phyloP scores from a whole-genome alignment of 2,888 invertebrate species.

The Dastarcus helophoroides region DNA sequence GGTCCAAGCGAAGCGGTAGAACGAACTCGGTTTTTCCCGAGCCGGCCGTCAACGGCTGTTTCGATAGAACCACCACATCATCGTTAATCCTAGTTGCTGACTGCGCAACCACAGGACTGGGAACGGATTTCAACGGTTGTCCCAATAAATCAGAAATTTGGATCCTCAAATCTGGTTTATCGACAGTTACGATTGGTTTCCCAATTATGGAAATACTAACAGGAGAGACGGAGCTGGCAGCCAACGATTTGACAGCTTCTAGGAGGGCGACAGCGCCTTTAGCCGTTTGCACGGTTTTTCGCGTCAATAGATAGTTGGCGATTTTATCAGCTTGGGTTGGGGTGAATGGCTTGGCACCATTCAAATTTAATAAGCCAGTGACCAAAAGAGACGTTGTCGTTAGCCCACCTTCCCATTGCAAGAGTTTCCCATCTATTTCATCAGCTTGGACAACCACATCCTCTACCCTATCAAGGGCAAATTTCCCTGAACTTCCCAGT shows the following conservation, averaged over 20 bases:
- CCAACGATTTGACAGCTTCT: conserved; percentile 55
- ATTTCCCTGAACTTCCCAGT: conserved; percentile 51
- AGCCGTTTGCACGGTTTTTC: conserved; percentile 77
- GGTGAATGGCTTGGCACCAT: conserved; percentile 57
- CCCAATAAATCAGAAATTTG: conserved; percentile 67
- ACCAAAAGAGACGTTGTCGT: conserved; percentile 60
- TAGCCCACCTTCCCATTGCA: conserved; percentile 88
- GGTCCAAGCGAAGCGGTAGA: conserved; percentile 69
- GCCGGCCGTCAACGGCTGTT: conserved; percentile 44
- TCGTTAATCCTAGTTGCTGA: conserved; percentile 61
- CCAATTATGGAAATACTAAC: conserved; percentile 73
- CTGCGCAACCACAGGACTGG: conserved; percentile 60
- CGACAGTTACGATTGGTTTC: conserved; percentile 61
- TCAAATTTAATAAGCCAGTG: conserved; percentile 39
- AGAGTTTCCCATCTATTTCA: conserved; percentile 73
- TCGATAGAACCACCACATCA: conserved; percentile 63
- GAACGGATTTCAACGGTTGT: conserved; percentile 53
- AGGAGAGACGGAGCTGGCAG: conserved; percentile 51
- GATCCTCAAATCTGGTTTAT: conserved; percentile 61
- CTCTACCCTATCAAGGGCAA: conserved; percentile 67
- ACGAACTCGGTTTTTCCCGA: conserved; percentile 58
- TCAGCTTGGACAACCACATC: conserved; percentile 92
- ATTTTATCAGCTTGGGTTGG: conserved; percentile 78
- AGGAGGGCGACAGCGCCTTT: conserved; percentile 74
- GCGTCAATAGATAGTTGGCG: conserved; percentile 77